These are phyloP conservation scores for Platanista minor DNA, from an alignment of 2,113 vertebrate species.

Conservation along the genomic window DNA sequence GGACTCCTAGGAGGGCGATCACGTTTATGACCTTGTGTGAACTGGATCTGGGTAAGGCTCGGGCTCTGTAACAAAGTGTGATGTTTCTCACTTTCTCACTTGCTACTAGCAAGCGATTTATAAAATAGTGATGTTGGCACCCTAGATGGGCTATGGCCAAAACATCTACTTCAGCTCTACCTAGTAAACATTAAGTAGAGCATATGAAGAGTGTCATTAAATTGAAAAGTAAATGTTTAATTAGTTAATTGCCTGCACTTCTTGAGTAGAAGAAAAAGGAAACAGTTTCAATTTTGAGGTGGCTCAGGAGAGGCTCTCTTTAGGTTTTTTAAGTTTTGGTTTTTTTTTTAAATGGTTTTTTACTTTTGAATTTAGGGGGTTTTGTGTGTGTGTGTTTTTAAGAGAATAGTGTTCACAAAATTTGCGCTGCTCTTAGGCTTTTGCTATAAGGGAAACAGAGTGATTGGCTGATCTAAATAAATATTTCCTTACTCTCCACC, in stretches of 20 bases:
- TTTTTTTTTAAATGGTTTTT: not conserved
- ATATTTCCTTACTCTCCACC: conserved; percentile 64
- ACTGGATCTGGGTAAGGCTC: not conserved
- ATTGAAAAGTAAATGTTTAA: conserved; percentile 56
- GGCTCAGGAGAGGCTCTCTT: conserved; percentile 55
- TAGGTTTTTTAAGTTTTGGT: not conserved
- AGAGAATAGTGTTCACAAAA: conserved; percentile 61
- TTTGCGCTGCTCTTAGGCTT: conserved; percentile 61
- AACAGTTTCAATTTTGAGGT: conserved; percentile 46
- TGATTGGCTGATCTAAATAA: conserved; percentile 58
- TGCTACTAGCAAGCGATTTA: conserved; percentile 54
- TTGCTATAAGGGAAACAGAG: conserved; percentile 54
- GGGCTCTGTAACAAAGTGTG: not conserved
- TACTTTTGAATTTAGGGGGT: conserved; percentile 39
- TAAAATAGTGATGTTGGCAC: conserved; percentile 14
- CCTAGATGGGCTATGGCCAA: conserved; percentile 63
- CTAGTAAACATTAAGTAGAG: conserved; percentile 2
- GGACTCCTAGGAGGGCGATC: not conserved
- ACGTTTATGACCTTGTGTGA: not conserved
- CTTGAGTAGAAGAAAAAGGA: conserved; percentile 34
- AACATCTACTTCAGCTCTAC: conserved; percentile 59
- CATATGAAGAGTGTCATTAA: conserved; percentile 13
- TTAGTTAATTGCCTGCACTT: conserved; percentile 52
- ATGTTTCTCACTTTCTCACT: conserved; percentile 55
- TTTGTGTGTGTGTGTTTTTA: not conserved